Percentiles rank a stretch among this genome's conserved stretches.
Evolutionary conservation across 2,797 vertebrate species (phyloP).

Genomic region (Crypturellus tataupa): DNA sequence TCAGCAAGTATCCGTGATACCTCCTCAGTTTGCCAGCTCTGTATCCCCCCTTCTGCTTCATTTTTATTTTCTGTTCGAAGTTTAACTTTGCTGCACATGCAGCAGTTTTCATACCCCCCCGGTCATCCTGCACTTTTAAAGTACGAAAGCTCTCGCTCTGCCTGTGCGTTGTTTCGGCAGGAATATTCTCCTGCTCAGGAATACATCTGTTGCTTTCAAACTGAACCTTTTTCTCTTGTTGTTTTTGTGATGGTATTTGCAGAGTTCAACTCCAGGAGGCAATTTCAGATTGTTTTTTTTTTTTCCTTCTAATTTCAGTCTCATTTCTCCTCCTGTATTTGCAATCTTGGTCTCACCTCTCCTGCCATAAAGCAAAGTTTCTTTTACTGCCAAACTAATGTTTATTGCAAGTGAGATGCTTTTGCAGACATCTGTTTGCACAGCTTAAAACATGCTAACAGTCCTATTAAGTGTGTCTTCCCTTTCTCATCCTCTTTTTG

Average conservation of each 20-base stretch:
- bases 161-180: neutral
- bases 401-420: constrained; percentile 52
- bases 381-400: constrained; percentile 37
- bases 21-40: too few relatives aligned
- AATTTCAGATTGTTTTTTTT: constrained; percentile 3
- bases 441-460: constrained; percentile 35
- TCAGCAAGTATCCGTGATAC: constrained; percentile 28
- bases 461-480: constrained; percentile 25
- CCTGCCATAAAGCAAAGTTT: constrained; percentile 20
- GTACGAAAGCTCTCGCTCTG: neutral
- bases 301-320: neutral
- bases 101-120: neutral
- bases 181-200: constrained; percentile 24
- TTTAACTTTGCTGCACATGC: neutral
- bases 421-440: constrained; percentile 53
- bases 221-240: constrained; percentile 16
- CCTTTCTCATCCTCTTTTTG: constrained; percentile 30
- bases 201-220: constrained; percentile 66
- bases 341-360: constrained; percentile 36
- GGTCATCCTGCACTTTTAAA: too few relatives aligned
- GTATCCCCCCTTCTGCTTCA: neutral
- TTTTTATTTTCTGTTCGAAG: constrained; percentile 33
- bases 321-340: constrained; percentile 35
- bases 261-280: constrained; percentile 15
- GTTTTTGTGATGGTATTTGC: constrained; percentile 45